Base-by-base conservation (phyloP, 92 coral and sea anemone species). In the Phenganax stokvisi region DNA sequence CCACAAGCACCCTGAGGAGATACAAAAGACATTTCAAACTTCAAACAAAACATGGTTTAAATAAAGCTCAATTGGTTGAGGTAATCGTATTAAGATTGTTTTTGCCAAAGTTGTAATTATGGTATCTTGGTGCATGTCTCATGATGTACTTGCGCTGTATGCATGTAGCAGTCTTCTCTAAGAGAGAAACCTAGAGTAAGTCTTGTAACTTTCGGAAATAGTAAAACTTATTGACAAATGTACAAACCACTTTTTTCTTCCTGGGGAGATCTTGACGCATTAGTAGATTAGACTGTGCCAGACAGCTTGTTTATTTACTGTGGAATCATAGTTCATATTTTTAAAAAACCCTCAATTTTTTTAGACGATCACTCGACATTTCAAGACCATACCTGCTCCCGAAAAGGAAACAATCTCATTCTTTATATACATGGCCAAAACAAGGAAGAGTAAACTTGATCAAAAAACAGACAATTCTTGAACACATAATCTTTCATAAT, bases 61-160 rank as follows among this genome's bases (percentile, higher is more conserved):
- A 96, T 84, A 96, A 96, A 88, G 92, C 99, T 20, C 99, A 96
- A 85, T 92, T 96, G 72, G 97, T 96, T 54, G 99, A 96, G 97
- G 99, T 96, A 84, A 61, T 89, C 47, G 5, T 37, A 37, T 37
- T 1, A 37, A 37, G 2, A 37, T 37, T 2, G 47, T 37, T 37
- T 37, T 37, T 37, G 47, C 47, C 2, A 37, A 37, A 37, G 47
- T 37, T 37, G 47, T 37, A 37, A 37, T 37, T 37, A 37, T 5
- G 5, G 47, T 37, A 37, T 37, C 3, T 37, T 37, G 3, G 5
- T 37, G 5, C 5, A 6, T 59, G 16, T 59, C 65, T 20, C 25
- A 20, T 13, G 16, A 59, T 59, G 51, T 72, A 55, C 55, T 72
- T 47, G 12, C 6, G 47, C 16, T 57, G 65, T 37, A 37, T 57